Base-by-base conservation (phyloP, 2,113 vertebrate genomes). In the Toxotes chatareus region DNA sequence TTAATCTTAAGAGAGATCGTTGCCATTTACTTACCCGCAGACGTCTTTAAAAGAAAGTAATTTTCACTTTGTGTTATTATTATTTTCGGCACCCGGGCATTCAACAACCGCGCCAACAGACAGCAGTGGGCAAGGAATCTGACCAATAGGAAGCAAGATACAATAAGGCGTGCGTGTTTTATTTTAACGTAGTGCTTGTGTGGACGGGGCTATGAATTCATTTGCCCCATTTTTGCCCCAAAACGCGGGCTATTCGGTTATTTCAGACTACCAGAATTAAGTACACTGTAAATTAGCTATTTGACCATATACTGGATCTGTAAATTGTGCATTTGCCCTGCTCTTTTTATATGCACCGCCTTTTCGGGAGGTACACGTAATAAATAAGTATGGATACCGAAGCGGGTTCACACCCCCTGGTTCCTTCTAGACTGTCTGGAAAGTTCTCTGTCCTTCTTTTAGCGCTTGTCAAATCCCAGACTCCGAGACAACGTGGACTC, bases 401-500 rank as follows among this genome's bases (percentile, higher is more conserved):
- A 5, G 27, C 14, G 14, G 44, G 64, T 5, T 63, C 63, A 19
- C 12, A 27, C 56, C 57, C 66, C 51, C 13, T 62, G 31, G 65
- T 69, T 66, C 70, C 71, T 84, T 51, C 70, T 69, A 23, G 56
- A 73, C 32, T 74, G 82, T 95, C 95, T 96, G 89, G 95, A 96
- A 95, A 95, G 88, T 96, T 96, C 94, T 92, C 53, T 86, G 87
- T 79, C 87, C 89, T 88, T 90, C 91, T 91, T 83, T 42, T 65
- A 82, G 40, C 78, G 68, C 32, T 62, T 82, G 84, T 83, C 69
- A 84, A 47, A 56, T 10, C 51, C 47, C 59, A 65, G 46, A 42
- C 67, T 17, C 73, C 60, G 0, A 27, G 44, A 70, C 83, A 87
- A 74, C 82, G 87, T 92, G 88, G 78, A 84, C 62, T 11, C 14